A percentile compares a stretch with the other conserved stretches of the same genome.
Evolutionary conservation across 2,888 invertebrate species (phyloP).

Genomic region (Autographa pulchrina): DNA sequence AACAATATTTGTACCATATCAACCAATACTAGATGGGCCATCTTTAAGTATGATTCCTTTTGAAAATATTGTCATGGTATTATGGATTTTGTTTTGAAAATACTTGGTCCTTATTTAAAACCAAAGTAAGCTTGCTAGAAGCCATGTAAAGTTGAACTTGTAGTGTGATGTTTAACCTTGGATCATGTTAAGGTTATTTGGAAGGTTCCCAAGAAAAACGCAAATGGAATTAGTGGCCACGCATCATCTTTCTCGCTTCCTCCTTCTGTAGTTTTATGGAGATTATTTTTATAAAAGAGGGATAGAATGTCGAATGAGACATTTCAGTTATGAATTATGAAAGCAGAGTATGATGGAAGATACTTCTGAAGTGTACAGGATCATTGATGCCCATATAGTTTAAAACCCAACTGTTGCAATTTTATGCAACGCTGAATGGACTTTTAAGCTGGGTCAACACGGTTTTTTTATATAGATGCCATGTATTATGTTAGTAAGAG

Average conservation of each 20-base stretch:
- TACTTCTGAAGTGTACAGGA: neutral
- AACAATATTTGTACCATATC: neutral
- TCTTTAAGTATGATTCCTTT: no score
- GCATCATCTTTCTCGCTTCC: neutral
- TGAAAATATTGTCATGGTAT: no score
- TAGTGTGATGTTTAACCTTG: conserved; percentile 7
- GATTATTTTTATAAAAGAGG: neutral
- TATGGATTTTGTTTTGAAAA: no score
- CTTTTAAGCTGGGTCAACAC: neutral
- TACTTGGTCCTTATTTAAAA: neutral
- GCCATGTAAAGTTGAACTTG: neutral
- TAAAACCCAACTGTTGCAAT: conserved; percentile 4
- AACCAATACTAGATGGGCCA: neutral
- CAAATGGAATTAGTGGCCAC: conserved; percentile 1
- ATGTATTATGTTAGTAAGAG: neutral
- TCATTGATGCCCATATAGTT: neutral
- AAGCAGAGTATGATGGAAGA: neutral
- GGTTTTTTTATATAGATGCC: neutral
- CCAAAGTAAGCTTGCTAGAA: neutral
- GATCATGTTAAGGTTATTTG: conserved; percentile 7
- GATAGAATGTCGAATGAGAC: neutral
- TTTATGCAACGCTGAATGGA: neutral
- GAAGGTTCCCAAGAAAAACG: conserved; percentile 2
- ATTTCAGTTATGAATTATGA: neutral
- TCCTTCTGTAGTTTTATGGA: neutral